These are phyloP conservation scores for Mirounga angustirostris DNA, from an alignment of 2,113 vertebrate genomes.

Conservation along the genomic window DNA sequence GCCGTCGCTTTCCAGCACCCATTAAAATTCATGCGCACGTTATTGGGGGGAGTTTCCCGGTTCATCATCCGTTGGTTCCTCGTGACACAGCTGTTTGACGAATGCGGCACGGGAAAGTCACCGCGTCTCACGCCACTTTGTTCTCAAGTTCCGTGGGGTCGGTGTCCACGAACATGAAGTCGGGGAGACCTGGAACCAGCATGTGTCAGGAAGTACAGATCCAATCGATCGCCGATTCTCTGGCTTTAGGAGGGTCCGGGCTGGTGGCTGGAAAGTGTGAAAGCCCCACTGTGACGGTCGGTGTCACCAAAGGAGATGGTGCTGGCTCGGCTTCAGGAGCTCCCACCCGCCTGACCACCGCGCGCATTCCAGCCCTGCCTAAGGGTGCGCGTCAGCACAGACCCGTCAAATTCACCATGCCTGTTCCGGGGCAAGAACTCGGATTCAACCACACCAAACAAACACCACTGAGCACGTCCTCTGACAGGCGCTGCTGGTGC, in stretches of 20 bases:
- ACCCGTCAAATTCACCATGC: neutral
- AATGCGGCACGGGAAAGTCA: rapidly evolving
- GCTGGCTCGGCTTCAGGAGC: neutral
- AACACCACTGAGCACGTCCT: neutral
- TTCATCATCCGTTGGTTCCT: neutral
- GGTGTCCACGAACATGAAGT: neutral
- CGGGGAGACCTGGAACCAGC: neutral
- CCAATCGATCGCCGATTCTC: neutral
- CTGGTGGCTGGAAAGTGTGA: neutral
- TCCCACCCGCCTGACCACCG: neutral
- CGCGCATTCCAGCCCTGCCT: neutral
- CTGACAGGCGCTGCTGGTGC: neutral
- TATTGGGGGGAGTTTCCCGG: neutral
- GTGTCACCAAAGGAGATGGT: neutral
- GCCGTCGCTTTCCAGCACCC: neutral
- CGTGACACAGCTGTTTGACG: neutral
- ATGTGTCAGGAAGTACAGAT: neutral
- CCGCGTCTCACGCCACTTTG: neutral
- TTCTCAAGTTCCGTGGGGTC: too few relatives aligned
- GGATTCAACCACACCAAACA: neutral
- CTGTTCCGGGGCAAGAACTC: neutral
- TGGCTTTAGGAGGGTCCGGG: neutral
- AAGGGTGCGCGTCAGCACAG: neutral
- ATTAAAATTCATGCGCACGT: neutral
- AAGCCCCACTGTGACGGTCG: neutral